Evolutionary conservation across 1,140 invertebrate genomes (phyloP).

Genomic region (Bradynema listronoti): DNA sequence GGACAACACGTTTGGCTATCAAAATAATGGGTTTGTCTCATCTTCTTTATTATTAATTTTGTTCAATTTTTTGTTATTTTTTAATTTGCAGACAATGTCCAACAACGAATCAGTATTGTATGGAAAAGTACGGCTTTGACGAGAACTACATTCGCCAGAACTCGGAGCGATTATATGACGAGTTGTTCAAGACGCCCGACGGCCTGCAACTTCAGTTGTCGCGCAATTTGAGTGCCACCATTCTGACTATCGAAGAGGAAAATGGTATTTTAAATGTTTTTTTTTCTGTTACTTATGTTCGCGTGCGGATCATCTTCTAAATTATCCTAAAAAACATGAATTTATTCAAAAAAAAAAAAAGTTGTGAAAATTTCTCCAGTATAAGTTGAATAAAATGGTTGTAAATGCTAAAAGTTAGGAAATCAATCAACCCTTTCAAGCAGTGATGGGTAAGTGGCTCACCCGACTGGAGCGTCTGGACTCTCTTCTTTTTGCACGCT

Average conservation of each 20-base stretch:
- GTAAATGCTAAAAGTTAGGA: too few species aligned
- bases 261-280: too few species aligned
- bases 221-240: conserved; percentile 30
- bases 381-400: too few species aligned
- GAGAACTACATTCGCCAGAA: conserved; percentile 18
- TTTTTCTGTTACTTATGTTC: too few species aligned
- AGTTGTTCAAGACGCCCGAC: conserved; percentile 19
- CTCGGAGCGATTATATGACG: conserved; percentile 20
- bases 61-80: background rate
- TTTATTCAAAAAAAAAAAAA: too few species aligned
- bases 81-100: conserved; percentile 6
- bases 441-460: too few species aligned
- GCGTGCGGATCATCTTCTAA: too few species aligned
- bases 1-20: conserved; percentile 2
- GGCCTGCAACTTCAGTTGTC: conserved; percentile 32
- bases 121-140: conserved; percentile 23
- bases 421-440: too few species aligned
- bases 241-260: conserved; percentile 28
- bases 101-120: conserved; percentile 17
- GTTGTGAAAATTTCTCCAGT: too few species aligned
- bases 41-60: conserved; percentile 8
- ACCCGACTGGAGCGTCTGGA: too few species aligned
- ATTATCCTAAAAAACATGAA: too few species aligned
- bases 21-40: background rate
- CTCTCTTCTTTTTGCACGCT: too few species aligned